phyloP scores from a whole-genome alignment of 2,113 vertebrate species.

The Porphyrio hochstetteri region DNA sequence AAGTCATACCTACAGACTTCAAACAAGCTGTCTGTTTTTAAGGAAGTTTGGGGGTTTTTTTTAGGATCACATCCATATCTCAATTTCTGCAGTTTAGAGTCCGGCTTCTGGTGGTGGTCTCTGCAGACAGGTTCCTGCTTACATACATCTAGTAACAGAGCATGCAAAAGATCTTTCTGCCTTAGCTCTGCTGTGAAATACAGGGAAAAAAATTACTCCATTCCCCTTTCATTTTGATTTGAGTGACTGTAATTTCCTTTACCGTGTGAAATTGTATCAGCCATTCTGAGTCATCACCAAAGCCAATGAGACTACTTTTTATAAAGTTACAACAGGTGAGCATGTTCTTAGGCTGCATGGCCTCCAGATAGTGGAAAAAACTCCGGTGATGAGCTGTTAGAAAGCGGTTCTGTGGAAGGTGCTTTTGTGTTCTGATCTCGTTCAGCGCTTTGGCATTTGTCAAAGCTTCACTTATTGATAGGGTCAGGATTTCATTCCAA shows the following conservation, averaged over 20 bases:
- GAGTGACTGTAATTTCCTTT: not conserved
- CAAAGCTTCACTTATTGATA: constrained; percentile 1
- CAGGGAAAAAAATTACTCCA: not conserved
- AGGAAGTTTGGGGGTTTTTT: not conserved
- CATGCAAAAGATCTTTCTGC: not conserved
- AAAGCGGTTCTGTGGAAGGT: not conserved
- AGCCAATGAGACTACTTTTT: not conserved
- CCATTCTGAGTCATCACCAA: not conserved
- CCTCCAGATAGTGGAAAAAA: not conserved
- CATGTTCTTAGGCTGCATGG: not conserved
- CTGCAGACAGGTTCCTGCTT: not conserved
- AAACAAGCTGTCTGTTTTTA: not conserved
- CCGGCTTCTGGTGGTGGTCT: not conserved
- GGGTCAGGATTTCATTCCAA: not conserved
- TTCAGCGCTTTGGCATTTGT: not conserved
- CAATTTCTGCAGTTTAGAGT: not conserved
- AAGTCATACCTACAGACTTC: not conserved
- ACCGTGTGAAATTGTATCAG: not conserved
- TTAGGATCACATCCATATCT: rapidly evolving
- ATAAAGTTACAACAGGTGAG: not conserved
- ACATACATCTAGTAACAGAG: not conserved
- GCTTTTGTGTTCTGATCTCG: not conserved
- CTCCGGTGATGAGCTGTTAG: not conserved
- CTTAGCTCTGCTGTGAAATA: not conserved
- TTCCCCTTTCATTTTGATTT: not conserved